Percentiles rank a stretch among this genome's conserved stretches.
phyloP scores from a whole-genome alignment of 2,797 vertebrate genomes.

The Rhinella marina region DNA sequence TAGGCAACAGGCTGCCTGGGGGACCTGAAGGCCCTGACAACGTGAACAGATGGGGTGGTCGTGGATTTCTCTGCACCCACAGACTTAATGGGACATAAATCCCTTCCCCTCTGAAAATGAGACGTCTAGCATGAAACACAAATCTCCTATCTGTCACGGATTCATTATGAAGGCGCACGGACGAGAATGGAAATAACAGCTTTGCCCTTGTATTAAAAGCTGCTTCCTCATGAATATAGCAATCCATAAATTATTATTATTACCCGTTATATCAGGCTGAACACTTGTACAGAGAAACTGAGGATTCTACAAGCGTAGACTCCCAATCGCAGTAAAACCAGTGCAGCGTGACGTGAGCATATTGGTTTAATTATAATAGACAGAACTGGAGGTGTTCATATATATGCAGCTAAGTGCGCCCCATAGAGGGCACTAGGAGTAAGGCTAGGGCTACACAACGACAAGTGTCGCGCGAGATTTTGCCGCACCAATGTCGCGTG shows the following conservation, averaged over 20 bases:
- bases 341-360: neutral
- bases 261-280: neutral
- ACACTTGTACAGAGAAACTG: neutral
- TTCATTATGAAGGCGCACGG: neutral
- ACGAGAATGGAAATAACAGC: neutral
- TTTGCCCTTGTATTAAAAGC: neutral
- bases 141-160: neutral
- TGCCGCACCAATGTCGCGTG: too few species aligned
- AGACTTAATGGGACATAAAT: constrained; percentile 45
- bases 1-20: constrained; percentile 19
- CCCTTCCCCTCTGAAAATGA: neutral
- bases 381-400: neutral
- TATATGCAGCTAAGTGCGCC: neutral
- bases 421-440: neutral
- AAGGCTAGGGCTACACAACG: too few species aligned
- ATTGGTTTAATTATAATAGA: neutral
- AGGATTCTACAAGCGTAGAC: neutral
- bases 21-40: neutral
- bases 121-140: neutral
- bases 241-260: neutral
- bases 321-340: neutral
- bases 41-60: constrained; percentile 30
- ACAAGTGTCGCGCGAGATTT: too few species aligned
- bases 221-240: constrained; percentile 15
- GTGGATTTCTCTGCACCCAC: neutral